Evolutionary conservation across 2,888 invertebrate species (phyloP).

Genomic region (Mythimna ferrago): DNA sequence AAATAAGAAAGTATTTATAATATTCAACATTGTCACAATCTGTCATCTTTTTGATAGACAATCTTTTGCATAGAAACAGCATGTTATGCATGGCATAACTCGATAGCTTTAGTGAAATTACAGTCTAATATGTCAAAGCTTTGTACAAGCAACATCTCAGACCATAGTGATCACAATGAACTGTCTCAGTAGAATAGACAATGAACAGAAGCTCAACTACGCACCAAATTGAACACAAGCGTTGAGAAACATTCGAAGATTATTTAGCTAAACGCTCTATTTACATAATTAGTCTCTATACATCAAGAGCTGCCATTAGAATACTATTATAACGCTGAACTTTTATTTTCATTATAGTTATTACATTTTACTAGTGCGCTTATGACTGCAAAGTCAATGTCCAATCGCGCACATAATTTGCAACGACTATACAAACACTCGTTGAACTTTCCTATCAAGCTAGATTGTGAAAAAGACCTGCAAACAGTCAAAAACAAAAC

Average conservation of each 20-base stretch:
- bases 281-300: slow-evolving; percentile 17
- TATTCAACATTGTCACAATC: slow-evolving; percentile 1
- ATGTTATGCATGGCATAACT: slow-evolving; percentile 29
- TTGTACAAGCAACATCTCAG: slow-evolving; percentile 22
- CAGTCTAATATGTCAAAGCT: not conserved
- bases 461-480: not conserved
- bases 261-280: slow-evolving; percentile 24
- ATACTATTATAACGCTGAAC: slow-evolving; percentile 1
- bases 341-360: not conserved
- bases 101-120: not conserved
- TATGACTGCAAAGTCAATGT: not conserved
- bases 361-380: not conserved
- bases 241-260: slow-evolving; percentile 3
- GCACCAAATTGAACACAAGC: slow-evolving; percentile 52
- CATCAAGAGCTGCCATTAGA: not conserved
- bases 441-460: not conserved
- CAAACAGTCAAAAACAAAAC: slow-evolving; percentile 19
- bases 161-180: slow-evolving; percentile 11
- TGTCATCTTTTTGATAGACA: not conserved
- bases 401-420: not conserved
- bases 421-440: slow-evolving; percentile 1
- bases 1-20: slow-evolving; percentile 21
- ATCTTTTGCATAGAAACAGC: not conserved
- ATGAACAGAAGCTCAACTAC: slow-evolving; percentile 41
- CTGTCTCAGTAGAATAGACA: slow-evolving; percentile 18